Conservation (phyloP, 2,113 vertebrate genomes). For the pig (Sus scrofa) region T2T-Sscrofa CM000827.6:105967501-105968000, state of each 20-base stretch:
- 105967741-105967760: no score
- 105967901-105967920: background rate
- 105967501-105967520: background rate
- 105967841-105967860: background rate
- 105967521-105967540: background rate
- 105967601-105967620: no score
- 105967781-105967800: background rate
- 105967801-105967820: background rate
- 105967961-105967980: constrained; percentile 2
- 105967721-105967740: no score
- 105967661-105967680: no score
- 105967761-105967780: background rate
- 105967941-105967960: background rate
- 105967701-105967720: no score
- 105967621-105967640: no score
- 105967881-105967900: background rate
- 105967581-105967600: no score
- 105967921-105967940: background rate
- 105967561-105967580: no score
- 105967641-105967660: no score
- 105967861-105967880: background rate
- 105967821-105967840: background rate
- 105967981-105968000: background rate
- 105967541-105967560: no score
- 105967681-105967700: no score